Evolutionary conservation across 2,797 vertebrate species (phyloP).

Genomic region (Miichthys miiuy): DNA sequence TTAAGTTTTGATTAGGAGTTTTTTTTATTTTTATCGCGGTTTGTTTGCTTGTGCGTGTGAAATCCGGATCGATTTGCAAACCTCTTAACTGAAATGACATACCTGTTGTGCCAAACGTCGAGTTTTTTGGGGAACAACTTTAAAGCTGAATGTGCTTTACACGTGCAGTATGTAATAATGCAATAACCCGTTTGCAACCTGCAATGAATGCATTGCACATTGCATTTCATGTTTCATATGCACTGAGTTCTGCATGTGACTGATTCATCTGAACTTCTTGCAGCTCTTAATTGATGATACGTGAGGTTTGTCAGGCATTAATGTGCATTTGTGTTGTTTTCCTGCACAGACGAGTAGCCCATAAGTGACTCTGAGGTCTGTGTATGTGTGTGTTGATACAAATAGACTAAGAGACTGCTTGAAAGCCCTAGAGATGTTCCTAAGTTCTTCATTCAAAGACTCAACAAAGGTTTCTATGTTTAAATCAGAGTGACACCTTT

Average conservation of each 20-base stretch:
- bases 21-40: not conserved
- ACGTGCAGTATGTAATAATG: not conserved
- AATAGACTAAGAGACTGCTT: not conserved
- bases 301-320: not conserved
- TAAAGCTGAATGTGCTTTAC: not conserved
- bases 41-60: not conserved
- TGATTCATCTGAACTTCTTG: conserved; percentile 22
- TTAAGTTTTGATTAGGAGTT: not conserved
- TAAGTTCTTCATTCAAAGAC: not conserved
- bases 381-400: not conserved
- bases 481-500: not conserved
- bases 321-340: not conserved
- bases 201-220: not conserved
- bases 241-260: not conserved
- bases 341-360: too few species aligned
- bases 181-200: not conserved
- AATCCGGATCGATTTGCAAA: not conserved
- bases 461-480: not conserved
- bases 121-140: not conserved
- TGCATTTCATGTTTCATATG: not conserved
- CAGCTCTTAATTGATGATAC: not conserved
- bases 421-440: not conserved
- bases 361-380: not conserved
- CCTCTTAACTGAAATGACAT: not conserved
- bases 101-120: conserved; percentile 32